A percentile compares a stretch with the other conserved stretches of the same genome.
These are phyloP conservation scores for Acleris sparsana DNA, from an alignment of 2,888 invertebrate genomes.

Conservation along the genomic window DNA sequence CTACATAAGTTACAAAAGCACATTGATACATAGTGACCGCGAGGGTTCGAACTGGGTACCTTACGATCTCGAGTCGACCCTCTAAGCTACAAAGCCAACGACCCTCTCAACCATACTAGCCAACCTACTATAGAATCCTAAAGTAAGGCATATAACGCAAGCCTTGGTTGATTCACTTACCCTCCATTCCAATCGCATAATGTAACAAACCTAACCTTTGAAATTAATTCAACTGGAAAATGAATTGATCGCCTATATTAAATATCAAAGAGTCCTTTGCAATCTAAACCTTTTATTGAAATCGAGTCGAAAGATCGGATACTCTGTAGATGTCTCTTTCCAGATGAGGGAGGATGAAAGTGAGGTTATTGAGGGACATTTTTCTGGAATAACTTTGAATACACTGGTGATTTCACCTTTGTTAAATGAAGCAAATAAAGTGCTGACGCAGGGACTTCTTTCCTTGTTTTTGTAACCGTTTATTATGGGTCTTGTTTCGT, in stretches of 20 bases:
- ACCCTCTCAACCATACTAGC: too few species aligned
- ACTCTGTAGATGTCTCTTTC: slow-evolving; percentile 12
- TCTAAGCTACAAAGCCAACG: too few species aligned
- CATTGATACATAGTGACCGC: too few species aligned
- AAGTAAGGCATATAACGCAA: too few species aligned
- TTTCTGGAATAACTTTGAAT: slow-evolving; percentile 10
- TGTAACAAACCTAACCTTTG: slow-evolving; percentile 39
- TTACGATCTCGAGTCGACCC: too few species aligned
- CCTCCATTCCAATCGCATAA: slow-evolving; percentile 28
- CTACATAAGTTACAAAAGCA: too few species aligned
- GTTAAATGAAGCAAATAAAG: slow-evolving; percentile 61
- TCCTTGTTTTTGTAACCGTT: slow-evolving; percentile 40
- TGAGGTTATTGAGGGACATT: not conserved
- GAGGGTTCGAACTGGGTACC: too few species aligned
- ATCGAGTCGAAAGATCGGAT: slow-evolving; percentile 5
- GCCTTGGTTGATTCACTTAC: slow-evolving; percentile 23
- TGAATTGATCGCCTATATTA: slow-evolving; percentile 56
- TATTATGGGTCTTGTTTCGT: not conserved
- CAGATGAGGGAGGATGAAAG: not conserved
- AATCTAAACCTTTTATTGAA: slow-evolving; percentile 7
- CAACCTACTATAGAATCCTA: too few species aligned
- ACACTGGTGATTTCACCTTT: slow-evolving; percentile 48
- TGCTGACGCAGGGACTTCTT: slow-evolving; percentile 47
- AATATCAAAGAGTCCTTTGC: slow-evolving; percentile 41
- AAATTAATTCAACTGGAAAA: slow-evolving; percentile 59